phyloP scores from a whole-genome alignment of 1,140 invertebrate species.

The Drosophila mauritiana region DNA sequence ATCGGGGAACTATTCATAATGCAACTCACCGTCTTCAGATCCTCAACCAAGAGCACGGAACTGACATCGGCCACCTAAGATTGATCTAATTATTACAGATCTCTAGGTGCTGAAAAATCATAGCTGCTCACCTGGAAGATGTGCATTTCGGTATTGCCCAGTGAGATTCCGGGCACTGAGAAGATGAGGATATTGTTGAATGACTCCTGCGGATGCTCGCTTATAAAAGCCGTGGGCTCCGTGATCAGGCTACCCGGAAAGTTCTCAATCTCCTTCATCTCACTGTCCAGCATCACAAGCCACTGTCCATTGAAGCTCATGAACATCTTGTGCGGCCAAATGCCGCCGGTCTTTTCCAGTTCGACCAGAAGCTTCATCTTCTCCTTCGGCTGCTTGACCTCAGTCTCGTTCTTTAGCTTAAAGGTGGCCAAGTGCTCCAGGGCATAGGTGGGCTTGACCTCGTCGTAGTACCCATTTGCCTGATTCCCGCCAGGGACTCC shows the following conservation, averaged over 20 bases:
- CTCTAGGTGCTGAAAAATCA: not conserved
- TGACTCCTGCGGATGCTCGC: constrained; percentile 69
- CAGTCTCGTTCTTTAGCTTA: constrained; percentile 73
- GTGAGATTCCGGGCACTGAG: constrained; percentile 70
- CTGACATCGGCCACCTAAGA: constrained; percentile 85
- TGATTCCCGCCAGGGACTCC: constrained; percentile 39
- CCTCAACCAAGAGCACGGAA: constrained; percentile 86
- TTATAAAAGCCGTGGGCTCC: constrained; percentile 77
- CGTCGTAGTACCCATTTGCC: constrained; percentile 36
- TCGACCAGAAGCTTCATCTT: constrained; percentile 78
- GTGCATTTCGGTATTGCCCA: constrained; percentile 81
- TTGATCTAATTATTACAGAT: not conserved
- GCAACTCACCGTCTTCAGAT: constrained; percentile 79
- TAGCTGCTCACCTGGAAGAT: constrained; percentile 67
- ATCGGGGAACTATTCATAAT: no score
- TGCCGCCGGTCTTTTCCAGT: constrained; percentile 72
- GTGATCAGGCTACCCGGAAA: constrained; percentile 76
- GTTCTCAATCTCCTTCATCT: constrained; percentile 80
- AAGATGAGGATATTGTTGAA: constrained; percentile 78
- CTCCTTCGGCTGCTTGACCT: constrained; percentile 72
- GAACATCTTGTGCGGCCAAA: constrained; percentile 81
- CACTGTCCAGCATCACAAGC: constrained; percentile 78
- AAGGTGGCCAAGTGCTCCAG: constrained; percentile 80
- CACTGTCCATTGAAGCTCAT: constrained; percentile 82
- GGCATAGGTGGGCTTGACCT: constrained; percentile 78